Percentiles rank a stretch among this genome's conserved stretches.
phyloP scores from a whole-genome alignment of 2,888 invertebrate genomes.

The Auanema freiburgensis region DNA sequence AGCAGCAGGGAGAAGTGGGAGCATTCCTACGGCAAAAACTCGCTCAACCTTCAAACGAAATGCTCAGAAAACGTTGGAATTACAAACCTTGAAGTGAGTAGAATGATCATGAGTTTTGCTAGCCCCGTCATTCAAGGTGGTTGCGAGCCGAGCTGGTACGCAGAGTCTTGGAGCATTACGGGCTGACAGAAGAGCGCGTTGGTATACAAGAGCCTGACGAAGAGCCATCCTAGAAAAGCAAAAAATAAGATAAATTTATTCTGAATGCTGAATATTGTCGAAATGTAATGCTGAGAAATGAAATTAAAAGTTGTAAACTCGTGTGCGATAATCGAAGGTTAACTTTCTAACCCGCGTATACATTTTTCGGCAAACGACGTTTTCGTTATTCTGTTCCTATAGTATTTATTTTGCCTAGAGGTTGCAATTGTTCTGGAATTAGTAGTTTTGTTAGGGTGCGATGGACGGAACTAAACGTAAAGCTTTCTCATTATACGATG shows the following conservation, averaged over 20 bases:
- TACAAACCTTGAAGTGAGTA: conserved; percentile 46
- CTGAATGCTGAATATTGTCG: neutral
- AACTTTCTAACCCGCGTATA: neutral
- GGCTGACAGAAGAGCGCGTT: conserved; percentile 36
- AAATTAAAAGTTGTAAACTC: neutral
- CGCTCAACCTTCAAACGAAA: conserved; percentile 63
- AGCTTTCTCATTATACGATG: conserved; percentile 19
- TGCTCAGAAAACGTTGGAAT: neutral
- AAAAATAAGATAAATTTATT: neutral
- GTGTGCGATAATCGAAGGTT: neutral
- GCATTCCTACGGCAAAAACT: conserved; percentile 65
- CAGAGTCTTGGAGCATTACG: conserved; percentile 33
- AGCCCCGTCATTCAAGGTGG: conserved; percentile 50
- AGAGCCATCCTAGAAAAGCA: conserved; percentile 34
- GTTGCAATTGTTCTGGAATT: neutral
- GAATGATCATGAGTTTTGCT: conserved; percentile 52
- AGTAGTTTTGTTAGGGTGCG: too few relatives aligned
- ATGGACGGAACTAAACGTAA: conserved; percentile 4
- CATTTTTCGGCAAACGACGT: neutral
- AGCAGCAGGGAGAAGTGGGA: conserved; percentile 66
- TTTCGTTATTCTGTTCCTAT: neutral
- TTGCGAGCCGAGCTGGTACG: conserved; percentile 29
- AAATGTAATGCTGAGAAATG: neutral
- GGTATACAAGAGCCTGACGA: conserved; percentile 35
- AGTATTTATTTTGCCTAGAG: conserved; percentile 1